Percentiles rank a stretch among this genome's conserved stretches.
Conservation (phyloP, 2,113 vertebrate species). For the Scartelaos histophorus region DNA sequence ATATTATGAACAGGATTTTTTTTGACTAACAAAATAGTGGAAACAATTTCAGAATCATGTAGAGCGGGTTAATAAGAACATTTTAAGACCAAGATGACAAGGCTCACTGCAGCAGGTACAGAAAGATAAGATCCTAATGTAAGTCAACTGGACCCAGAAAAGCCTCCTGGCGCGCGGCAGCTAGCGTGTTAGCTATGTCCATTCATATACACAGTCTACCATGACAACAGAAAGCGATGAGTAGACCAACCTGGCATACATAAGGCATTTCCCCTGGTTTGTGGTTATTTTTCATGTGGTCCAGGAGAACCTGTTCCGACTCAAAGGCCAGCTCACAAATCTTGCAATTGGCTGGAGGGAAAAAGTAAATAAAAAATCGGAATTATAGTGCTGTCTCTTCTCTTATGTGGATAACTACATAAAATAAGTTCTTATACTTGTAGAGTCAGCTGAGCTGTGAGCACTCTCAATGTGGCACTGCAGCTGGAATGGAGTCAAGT, state of each 20-base stretch:
- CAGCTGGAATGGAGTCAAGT: slow-evolving; percentile 95
- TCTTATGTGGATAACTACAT: neutral
- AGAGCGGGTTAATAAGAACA: too few relatives aligned
- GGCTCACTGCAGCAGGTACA: too few relatives aligned
- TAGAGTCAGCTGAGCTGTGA: slow-evolving; percentile 91
- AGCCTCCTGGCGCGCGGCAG: too few relatives aligned
- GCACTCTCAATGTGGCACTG: slow-evolving; percentile 98
- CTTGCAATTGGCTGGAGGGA: slow-evolving; percentile 95
- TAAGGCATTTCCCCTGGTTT: slow-evolving; percentile 99
- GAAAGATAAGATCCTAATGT: too few relatives aligned
- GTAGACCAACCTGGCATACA: slow-evolving; percentile 88
- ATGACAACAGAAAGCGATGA: neutral
- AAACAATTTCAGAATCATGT: too few relatives aligned
- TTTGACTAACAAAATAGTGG: too few relatives aligned
- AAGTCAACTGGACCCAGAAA: too few relatives aligned
- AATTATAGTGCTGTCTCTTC: neutral
- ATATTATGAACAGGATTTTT: too few relatives aligned
- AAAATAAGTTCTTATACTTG: slow-evolving; percentile 78
- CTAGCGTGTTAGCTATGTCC: too few relatives aligned
- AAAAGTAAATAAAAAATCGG: slow-evolving; percentile 20
- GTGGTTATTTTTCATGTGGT: slow-evolving; percentile 99
- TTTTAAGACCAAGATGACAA: too few relatives aligned
- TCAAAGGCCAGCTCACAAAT: slow-evolving; percentile 98
- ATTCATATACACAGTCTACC: too few relatives aligned
- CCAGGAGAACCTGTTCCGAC: slow-evolving; percentile 93